A percentile compares a stretch with the other conserved stretches of the same genome.
Conservation (phyloP, 2,113 vertebrate genomes). For the Trinectes maculatus region DNA sequence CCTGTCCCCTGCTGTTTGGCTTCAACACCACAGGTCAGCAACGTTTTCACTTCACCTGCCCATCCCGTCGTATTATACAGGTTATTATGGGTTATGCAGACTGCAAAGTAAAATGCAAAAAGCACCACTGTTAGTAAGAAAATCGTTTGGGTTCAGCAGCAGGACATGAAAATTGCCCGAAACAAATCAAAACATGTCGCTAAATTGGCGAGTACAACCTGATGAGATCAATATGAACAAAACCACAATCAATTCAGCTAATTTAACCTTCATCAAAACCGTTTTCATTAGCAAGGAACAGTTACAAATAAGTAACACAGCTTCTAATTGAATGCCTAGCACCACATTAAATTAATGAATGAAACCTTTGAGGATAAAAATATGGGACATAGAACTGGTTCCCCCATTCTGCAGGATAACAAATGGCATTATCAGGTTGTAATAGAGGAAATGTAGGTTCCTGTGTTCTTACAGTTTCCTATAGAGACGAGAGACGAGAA, state of each 20-base stretch:
- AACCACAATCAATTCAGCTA: background rate
- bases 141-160: background rate
- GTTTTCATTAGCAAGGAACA: background rate
- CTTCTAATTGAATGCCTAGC: too few species aligned
- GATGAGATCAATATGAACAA: background rate
- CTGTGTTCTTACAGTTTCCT: background rate
- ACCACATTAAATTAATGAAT: too few species aligned
- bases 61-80: too few species aligned
- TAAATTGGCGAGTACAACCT: background rate
- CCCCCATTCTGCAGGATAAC: too few species aligned
- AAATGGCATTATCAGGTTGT: background rate
- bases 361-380: too few species aligned
- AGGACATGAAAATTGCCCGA: constrained; percentile 1
- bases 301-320: background rate
- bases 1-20: constrained; percentile 93
- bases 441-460: background rate
- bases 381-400: too few species aligned
- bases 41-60: background rate
- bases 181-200: background rate
- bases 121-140: background rate
- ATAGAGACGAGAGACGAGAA: background rate
- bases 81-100: too few species aligned
- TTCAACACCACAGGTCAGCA: constrained; percentile 94
- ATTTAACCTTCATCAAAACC: background rate
- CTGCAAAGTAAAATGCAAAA: background rate